Percentiles rank a stretch among this genome's conserved stretches.
Evolutionary conservation across 2,113 vertebrate species (phyloP).

Genomic region (Pedionomus torquatus): DNA sequence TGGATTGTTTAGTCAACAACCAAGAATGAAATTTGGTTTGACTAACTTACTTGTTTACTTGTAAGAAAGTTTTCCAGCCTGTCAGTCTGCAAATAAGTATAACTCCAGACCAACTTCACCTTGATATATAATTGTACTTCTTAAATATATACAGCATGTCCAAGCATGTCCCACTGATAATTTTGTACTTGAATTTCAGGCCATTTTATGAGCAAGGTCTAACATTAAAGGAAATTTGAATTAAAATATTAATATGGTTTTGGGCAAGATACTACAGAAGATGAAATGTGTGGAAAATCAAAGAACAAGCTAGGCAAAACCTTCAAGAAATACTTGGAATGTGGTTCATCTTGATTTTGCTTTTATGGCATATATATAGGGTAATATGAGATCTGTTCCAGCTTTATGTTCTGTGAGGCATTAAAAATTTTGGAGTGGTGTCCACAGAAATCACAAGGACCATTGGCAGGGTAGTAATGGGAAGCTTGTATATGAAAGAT

Average conservation of each 20-base stretch:
- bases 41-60: not conserved
- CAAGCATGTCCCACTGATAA: not conserved
- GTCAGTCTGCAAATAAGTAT: not conserved
- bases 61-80: not conserved
- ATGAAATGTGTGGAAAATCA: not conserved
- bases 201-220: not conserved
- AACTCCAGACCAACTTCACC: not conserved
- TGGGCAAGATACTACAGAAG: not conserved
- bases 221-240: slow-evolving; percentile 35
- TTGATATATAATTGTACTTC: not conserved
- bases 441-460: not conserved
- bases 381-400: not conserved
- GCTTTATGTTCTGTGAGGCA: not conserved
- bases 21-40: not conserved
- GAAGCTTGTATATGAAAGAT: not conserved
- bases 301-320: not conserved
- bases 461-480: not conserved
- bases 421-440: not conserved
- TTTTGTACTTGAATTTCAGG: not conserved
- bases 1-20: not conserved
- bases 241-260: slow-evolving; percentile 34
- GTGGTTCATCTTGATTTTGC: not conserved
- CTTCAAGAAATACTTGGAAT: not conserved
- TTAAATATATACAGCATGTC: not conserved
- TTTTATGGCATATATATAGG: not conserved